These are phyloP conservation scores for Planiliza haematocheilus DNA, from an alignment of 2,113 vertebrate genomes.

Conservation along the genomic window DNA sequence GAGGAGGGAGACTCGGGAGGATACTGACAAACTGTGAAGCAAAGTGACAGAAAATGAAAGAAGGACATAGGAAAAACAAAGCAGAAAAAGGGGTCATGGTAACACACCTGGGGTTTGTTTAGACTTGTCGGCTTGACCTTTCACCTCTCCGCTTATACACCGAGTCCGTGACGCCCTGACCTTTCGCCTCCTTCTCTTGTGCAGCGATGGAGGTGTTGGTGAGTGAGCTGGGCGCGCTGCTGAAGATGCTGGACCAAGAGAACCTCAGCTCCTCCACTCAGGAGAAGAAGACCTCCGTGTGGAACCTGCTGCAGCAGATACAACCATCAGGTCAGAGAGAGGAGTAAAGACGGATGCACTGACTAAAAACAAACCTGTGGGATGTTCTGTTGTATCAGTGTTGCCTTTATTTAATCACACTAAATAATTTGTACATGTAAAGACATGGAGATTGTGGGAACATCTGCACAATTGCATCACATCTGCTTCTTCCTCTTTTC, in stretches of 20 bases:
- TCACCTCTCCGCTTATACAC: slow-evolving; percentile 52
- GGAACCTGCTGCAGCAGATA: slow-evolving; percentile 91
- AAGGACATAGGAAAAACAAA: slow-evolving; percentile 14
- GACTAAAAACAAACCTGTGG: not conserved
- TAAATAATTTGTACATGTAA: too few relatives aligned
- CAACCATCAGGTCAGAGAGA: slow-evolving; percentile 89
- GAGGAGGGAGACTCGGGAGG: slow-evolving; percentile 14
- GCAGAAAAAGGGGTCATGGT: slow-evolving; percentile 18
- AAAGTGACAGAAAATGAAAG: slow-evolving; percentile 54
- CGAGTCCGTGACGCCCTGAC: slow-evolving; percentile 33
- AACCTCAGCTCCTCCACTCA: slow-evolving; percentile 90
- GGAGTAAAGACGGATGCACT: not conserved
- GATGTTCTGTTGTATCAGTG: too few relatives aligned
- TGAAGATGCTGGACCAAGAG: slow-evolving; percentile 96
- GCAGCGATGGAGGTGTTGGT: slow-evolving; percentile 94
- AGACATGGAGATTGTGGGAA: too few relatives aligned
- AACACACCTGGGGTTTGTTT: slow-evolving; percentile 64
- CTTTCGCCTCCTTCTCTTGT: slow-evolving; percentile 34
- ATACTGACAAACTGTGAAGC: slow-evolving; percentile 52
- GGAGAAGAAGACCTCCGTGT: slow-evolving; percentile 94
- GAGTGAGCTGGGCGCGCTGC: slow-evolving; percentile 90
- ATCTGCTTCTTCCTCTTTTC: slow-evolving; percentile 21
- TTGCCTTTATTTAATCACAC: not conserved
- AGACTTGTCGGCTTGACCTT: slow-evolving; percentile 59
- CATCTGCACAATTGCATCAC: too few relatives aligned